These are phyloP conservation scores for Phrynocephalus vlangalii DNA, from an alignment of 2,797 vertebrate species.

Conservation along the genomic window DNA sequence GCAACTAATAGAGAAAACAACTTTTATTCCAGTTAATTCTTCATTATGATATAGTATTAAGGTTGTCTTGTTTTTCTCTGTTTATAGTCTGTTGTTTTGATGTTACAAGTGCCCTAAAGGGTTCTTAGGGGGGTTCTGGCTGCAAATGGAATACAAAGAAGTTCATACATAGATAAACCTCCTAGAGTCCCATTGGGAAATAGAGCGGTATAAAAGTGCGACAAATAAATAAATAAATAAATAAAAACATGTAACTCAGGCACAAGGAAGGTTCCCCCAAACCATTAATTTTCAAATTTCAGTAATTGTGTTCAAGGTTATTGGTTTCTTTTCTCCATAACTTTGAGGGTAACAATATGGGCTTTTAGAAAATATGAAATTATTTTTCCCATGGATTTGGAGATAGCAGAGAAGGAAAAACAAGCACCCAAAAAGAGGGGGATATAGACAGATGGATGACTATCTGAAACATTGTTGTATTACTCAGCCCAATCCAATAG, in stretches of 20 bases:
- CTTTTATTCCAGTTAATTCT: conserved; percentile 1
- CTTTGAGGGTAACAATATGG: neutral
- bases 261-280: no score
- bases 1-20: neutral
- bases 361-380: neutral
- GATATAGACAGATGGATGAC: neutral
- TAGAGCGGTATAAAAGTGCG: no score
- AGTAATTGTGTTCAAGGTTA: neutral
- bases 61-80: neutral
- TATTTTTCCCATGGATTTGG: neutral
- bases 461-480: neutral
- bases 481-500: neutral
- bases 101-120: neutral
- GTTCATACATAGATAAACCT: neutral
- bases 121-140: neutral
- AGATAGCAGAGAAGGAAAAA: neutral
- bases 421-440: neutral
- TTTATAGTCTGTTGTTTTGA: neutral
- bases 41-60: neutral
- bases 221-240: no score
- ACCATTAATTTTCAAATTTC: neutral
- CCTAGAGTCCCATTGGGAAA: no score
- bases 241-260: no score
- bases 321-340: neutral
- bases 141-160: neutral